phyloP scores from a whole-genome alignment of 2,888 invertebrate species.

The Nowickia ferox region DNA sequence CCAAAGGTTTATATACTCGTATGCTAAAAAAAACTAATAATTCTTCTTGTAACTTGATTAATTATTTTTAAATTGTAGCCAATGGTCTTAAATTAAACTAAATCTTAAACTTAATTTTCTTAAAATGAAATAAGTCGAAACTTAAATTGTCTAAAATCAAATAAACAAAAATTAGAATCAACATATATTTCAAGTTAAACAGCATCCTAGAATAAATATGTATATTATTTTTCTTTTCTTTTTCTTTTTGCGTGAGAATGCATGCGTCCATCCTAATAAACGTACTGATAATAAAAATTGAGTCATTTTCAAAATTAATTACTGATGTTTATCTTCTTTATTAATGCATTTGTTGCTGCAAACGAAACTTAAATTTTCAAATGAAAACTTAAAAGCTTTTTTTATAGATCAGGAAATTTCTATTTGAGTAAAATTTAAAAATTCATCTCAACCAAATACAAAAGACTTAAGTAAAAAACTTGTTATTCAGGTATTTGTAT shows the following conservation, averaged over 20 bases:
- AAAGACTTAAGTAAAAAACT: slow-evolving; percentile 67
- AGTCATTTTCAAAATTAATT: slow-evolving; percentile 16
- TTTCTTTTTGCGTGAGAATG: background rate
- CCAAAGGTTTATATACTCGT: no score
- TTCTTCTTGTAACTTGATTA: no score
- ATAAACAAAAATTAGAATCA: background rate
- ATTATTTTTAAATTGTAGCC: background rate
- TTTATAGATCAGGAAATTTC: slow-evolving; percentile 25
- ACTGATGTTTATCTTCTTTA: background rate
- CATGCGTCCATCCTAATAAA: background rate
- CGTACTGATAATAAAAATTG: background rate
- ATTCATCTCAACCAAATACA: slow-evolving; percentile 46
- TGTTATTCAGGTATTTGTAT: slow-evolving; percentile 47
- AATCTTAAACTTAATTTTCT: no score
- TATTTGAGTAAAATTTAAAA: slow-evolving; percentile 14
- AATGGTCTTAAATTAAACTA: no score
- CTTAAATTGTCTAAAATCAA: background rate
- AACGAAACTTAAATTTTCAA: slow-evolving; percentile 22
- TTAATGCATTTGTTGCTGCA: background rate
- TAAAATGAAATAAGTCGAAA: no score
- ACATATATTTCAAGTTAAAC: background rate
- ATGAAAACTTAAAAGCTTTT: slow-evolving; percentile 10
- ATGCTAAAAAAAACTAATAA: no score
- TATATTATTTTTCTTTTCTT: background rate
- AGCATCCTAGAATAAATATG: background rate